phyloP scores from a whole-genome alignment of 2,888 invertebrate species.

The Diaperis boleti region DNA sequence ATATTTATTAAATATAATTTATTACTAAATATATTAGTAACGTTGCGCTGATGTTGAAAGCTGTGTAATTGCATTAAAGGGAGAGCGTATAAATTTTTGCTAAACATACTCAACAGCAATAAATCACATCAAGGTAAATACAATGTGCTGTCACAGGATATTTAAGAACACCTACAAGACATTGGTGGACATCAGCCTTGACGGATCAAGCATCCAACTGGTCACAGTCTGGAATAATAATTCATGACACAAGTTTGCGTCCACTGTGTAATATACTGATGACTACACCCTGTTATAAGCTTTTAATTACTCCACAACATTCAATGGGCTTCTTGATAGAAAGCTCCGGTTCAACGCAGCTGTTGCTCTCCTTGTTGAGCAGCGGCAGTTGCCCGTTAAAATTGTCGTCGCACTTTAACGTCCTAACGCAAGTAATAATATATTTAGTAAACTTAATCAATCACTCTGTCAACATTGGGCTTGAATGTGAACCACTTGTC shows the following conservation, averaged over 20 bases:
- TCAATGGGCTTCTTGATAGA: conserved; percentile 36
- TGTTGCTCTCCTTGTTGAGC: conserved; percentile 35
- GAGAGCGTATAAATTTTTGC: too few species aligned
- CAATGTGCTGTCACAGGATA: too few species aligned
- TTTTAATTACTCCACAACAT: conserved; percentile 43
- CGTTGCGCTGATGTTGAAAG: too few species aligned
- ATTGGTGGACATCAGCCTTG: too few species aligned
- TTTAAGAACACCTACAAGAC: too few species aligned
- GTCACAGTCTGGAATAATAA: too few species aligned
- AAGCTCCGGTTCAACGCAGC: conserved; percentile 28
- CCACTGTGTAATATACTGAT: conserved; percentile 35
- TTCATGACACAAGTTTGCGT: conserved; percentile 40
- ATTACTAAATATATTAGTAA: too few species aligned
- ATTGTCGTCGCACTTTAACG: conserved; percentile 18
- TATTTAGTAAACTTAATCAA: conserved; percentile 51
- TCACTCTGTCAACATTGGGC: conserved; percentile 50
- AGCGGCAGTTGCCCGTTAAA: conserved; percentile 22
- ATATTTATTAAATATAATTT: too few species aligned
- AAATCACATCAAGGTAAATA: too few species aligned
- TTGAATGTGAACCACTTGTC: conserved; percentile 45
- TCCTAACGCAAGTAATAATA: conserved; percentile 38
- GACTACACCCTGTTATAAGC: conserved; percentile 40
- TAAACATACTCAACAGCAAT: too few species aligned
- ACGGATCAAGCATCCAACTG: too few species aligned
- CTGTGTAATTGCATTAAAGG: too few species aligned